Conservation (phyloP, 1,140 invertebrate species). For the Spodoptera frugiperda region DNA sequence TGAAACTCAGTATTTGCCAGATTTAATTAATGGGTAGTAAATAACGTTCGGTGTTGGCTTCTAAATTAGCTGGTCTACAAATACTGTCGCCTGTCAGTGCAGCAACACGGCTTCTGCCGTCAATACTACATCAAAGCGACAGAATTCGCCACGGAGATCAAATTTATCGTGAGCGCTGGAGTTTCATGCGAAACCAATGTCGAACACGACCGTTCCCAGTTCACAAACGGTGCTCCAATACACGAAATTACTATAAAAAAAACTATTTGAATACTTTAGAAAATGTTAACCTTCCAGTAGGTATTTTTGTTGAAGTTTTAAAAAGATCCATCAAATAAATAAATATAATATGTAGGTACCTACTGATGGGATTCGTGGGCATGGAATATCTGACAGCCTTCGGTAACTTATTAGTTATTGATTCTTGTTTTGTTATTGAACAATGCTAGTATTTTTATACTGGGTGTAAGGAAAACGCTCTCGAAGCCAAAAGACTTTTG, state of each 20-base stretch:
- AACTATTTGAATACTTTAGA: conserved; percentile 36
- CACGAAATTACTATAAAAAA: conserved; percentile 45
- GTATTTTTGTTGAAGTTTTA: neutral
- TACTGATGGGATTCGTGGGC: neutral
- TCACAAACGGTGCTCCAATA: conserved; percentile 49
- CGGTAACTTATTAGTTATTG: neutral
- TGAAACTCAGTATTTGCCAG: too few relatives aligned
- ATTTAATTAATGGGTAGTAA: neutral
- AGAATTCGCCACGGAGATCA: conserved; percentile 62
- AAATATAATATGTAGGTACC: too few relatives aligned
- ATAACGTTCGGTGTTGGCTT: neutral
- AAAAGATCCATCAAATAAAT: neutral
- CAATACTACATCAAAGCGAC: conserved; percentile 50
- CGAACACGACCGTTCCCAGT: conserved; percentile 52
- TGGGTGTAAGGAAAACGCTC: too few relatives aligned
- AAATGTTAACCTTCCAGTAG: conserved; percentile 39
- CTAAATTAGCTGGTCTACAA: conserved; percentile 9
- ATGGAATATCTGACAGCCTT: neutral
- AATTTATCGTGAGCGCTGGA: conserved; percentile 54
- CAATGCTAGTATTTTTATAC: too few relatives aligned
- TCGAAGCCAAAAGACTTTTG: too few relatives aligned
- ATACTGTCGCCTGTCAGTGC: conserved; percentile 11
- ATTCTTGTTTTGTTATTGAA: too few relatives aligned
- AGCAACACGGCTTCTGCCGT: conserved; percentile 18
- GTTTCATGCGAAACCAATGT: conserved; percentile 58